Conservation (phyloP, 2,113 vertebrate genomes). For the Hippocampus guttulatus region DNA sequence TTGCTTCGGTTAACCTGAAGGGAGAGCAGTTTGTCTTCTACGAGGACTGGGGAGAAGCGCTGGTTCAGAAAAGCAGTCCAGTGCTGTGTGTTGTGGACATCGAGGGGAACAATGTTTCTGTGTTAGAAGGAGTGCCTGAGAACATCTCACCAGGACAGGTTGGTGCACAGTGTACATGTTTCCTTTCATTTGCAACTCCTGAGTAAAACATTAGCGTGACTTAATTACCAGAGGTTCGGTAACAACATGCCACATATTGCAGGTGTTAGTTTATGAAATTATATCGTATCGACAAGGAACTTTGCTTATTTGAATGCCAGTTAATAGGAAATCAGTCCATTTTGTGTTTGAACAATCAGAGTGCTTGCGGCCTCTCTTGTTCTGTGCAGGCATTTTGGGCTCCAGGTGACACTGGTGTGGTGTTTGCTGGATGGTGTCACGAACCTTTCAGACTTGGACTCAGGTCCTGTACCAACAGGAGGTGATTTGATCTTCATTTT, state of each 20-base stretch:
- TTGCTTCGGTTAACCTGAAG: slow-evolving; percentile 57
- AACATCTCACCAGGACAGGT: slow-evolving; percentile 92
- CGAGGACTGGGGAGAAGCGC: slow-evolving; percentile 88
- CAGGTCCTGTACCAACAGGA: slow-evolving; percentile 83
- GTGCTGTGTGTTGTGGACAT: slow-evolving; percentile 87
- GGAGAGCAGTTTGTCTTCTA: slow-evolving; percentile 82
- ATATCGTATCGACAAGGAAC: neutral
- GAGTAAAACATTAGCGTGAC: neutral
- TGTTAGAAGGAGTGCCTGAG: slow-evolving; percentile 84
- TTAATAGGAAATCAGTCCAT: neutral
- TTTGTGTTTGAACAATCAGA: neutral
- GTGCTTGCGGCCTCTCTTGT: neutral
- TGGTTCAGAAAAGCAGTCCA: slow-evolving; percentile 77
- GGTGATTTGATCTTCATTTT: slow-evolving; percentile 65
- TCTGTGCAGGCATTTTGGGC: slow-evolving; percentile 88
- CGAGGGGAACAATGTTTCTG: slow-evolving; percentile 78
- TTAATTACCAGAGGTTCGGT: neutral
- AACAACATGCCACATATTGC: too few species aligned
- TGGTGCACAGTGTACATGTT: neutral
- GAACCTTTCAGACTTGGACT: slow-evolving; percentile 87
- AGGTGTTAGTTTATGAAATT: too few species aligned
- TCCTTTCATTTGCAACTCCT: neutral
- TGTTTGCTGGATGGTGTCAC: slow-evolving; percentile 92
- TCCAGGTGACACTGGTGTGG: slow-evolving; percentile 80
- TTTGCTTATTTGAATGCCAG: neutral